Evolutionary conservation across 1,140 invertebrate species (phyloP).

Genomic region (Zophobas morio): DNA sequence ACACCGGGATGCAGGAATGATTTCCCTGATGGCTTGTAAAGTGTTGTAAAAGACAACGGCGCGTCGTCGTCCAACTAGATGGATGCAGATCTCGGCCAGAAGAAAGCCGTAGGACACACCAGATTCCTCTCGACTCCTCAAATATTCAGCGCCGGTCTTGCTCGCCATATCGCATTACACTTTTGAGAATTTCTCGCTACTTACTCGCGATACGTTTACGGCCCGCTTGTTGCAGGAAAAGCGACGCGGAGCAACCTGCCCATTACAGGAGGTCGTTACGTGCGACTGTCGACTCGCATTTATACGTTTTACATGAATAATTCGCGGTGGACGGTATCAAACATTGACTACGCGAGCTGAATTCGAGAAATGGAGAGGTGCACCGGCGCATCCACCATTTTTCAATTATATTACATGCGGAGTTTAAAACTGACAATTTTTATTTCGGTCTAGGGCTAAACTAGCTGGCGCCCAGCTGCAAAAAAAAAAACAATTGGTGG

Average conservation of each 20-base stretch:
- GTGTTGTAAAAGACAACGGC: conserved; percentile 58
- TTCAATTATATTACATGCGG: too few species aligned
- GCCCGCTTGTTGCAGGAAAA: conserved; percentile 34
- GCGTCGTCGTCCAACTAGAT: conserved; percentile 47
- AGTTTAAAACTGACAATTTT: too few species aligned
- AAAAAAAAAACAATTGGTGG: not conserved
- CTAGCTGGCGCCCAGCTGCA: too few species aligned
- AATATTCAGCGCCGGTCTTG: conserved; percentile 56
- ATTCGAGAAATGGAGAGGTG: not conserved
- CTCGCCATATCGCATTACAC: conserved; percentile 54
- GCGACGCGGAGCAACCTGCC: conserved; percentile 32
- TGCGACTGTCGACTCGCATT: conserved; percentile 38
- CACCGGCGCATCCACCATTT: too few species aligned
- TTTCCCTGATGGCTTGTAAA: conserved; percentile 73
- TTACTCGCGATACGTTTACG: conserved; percentile 48
- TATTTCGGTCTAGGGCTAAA: too few species aligned
- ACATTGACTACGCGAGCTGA: conserved; percentile 21
- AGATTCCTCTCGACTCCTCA: conserved; percentile 51
- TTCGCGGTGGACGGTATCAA: conserved; percentile 9
- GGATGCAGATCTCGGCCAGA: conserved; percentile 50
- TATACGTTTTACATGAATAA: conserved; percentile 44
- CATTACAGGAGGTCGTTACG: conserved; percentile 39
- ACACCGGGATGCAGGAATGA: conserved; percentile 67
- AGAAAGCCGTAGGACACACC: conserved; percentile 23
- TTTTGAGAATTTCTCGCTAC: conserved; percentile 52